A percentile compares a stretch with the other conserved stretches of the same genome.
Evolutionary conservation across 2,113 vertebrate species (phyloP).

Genomic region (Kryptolebias marmoratus): DNA sequence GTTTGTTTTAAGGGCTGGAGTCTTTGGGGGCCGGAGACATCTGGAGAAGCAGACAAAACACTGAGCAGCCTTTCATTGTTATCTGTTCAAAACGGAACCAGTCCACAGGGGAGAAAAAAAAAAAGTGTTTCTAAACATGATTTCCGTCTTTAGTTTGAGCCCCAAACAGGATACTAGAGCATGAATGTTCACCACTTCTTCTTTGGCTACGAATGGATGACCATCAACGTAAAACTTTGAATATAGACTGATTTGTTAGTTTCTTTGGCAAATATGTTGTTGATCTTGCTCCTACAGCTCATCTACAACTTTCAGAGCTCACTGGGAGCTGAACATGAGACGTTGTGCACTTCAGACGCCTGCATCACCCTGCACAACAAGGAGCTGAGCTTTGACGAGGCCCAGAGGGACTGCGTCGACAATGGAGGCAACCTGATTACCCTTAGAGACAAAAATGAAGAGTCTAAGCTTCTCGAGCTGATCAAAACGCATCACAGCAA

Average conservation of each 20-base stretch:
- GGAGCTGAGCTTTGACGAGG: conserved; percentile 48
- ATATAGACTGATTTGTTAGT: conserved; percentile 14
- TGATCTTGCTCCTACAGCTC: conserved; percentile 62
- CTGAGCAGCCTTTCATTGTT: conserved; percentile 67
- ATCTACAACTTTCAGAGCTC: conserved; percentile 31
- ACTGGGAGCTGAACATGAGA: conserved; percentile 36
- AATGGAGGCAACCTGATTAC: conserved; percentile 79
- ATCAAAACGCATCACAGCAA: conserved; percentile 5
- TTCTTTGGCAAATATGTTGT: conserved; percentile 59
- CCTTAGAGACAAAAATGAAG: conserved; percentile 64
- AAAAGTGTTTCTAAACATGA: conserved; percentile 47
- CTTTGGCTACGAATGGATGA: conserved; percentile 33
- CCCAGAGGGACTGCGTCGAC: conserved; percentile 47
- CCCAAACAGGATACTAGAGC: conserved; percentile 75
- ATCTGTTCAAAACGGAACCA: conserved; percentile 66
- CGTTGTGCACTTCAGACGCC: conserved; percentile 62
- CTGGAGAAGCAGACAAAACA: conserved; percentile 78
- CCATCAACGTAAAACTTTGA: conserved; percentile 1
- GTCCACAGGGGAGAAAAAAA: conserved; percentile 53
- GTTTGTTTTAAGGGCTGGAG: conserved; percentile 28
- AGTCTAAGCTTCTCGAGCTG: conserved; percentile 45
- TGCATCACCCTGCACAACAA: conserved; percentile 74
- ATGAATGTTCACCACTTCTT: conserved; percentile 49
- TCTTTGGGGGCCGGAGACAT: conserved; percentile 64
- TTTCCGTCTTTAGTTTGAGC: conserved; percentile 70